phyloP scores from a whole-genome alignment of 2,888 invertebrate species.

The Agrochola lychnidis region DNA sequence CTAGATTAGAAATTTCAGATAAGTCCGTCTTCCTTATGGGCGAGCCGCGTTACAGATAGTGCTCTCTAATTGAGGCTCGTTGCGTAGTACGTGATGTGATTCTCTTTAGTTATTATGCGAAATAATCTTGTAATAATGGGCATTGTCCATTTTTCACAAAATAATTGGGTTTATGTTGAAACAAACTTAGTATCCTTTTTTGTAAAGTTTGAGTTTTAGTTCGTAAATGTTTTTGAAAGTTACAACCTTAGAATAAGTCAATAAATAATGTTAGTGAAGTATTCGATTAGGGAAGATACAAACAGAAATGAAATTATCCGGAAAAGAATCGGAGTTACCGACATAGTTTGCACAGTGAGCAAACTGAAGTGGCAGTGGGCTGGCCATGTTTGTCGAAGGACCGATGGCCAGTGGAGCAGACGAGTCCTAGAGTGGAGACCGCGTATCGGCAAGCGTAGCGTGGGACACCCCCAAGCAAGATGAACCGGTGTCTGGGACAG shows the following conservation, averaged over 20 bases:
- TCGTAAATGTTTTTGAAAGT: not conserved
- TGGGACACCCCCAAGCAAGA: too few species aligned
- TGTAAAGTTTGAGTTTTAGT: not conserved
- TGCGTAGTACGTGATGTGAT: slow-evolving; percentile 80
- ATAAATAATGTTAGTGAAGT: not conserved
- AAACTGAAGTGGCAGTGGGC: too few species aligned
- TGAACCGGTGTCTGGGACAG: too few species aligned
- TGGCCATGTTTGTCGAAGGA: too few species aligned
- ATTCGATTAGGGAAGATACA: not conserved
- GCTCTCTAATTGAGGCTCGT: slow-evolving; percentile 81
- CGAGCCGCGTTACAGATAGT: slow-evolving; percentile 79
- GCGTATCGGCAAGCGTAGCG: too few species aligned
- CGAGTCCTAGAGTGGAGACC: too few species aligned
- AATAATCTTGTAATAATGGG: slow-evolving; percentile 70
- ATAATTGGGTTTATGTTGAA: slow-evolving; percentile 61
- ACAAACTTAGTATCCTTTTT: slow-evolving; percentile 13
- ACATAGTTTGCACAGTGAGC: too few species aligned
- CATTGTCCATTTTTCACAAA: slow-evolving; percentile 68
- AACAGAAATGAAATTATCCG: too few species aligned
- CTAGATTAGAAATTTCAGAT: slow-evolving; percentile 87
- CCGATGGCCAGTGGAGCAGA: too few species aligned
- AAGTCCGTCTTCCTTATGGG: slow-evolving; percentile 84
- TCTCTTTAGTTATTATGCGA: slow-evolving; percentile 74
- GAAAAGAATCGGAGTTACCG: too few species aligned
- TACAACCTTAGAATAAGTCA: not conserved